Base-by-base conservation (phyloP, 2,888 invertebrate species). In the Abscondita cerata region DNA sequence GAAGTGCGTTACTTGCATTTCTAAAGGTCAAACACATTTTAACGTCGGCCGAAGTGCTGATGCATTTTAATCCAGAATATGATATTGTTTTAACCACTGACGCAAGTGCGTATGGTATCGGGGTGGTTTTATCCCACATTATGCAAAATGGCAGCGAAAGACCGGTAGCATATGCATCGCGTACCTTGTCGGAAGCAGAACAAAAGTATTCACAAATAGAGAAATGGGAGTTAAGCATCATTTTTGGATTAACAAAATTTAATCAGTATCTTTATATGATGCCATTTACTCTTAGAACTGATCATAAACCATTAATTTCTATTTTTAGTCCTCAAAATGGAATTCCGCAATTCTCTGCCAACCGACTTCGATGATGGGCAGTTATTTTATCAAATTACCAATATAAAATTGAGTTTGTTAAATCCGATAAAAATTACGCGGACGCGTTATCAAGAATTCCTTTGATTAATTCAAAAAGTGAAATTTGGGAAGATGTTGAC, bases 201-300 rank as follows among this genome's bases (percentile, higher is more conserved):
- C 47, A 52, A 36, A 47, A 36, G 9, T 64, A 53, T 52, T 53
- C 41, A 6, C 61, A 61, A 25, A 53, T 64, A 9, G 64, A 61
- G 40, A 57, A 53, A 20, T 54, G 62, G 51, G 58, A 31, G 6
- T 40, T 54, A 16, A 36, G 52, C 20, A 52, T 64, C 36, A 64
- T 52, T 36, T 62, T 53, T 57, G 57, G 53, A 9, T 4, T 62
- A 41, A 38, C 25, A 15, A 58, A 64, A 50, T 64, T 53, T 53
- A 52, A 62, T 46, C 53, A 64, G 16, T 64, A 61, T 50, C 18
- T 62, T 5, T 58, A 40, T 36, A 36, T 33, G 3, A 15, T 12
- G 18, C 16, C 56, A 31, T 62, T 64, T 50, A 34, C 13, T 18
- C 34, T 64, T 18, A 19, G 9, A 9, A 62, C 57, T 5, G 57